Percentiles rank a stretch among this genome's conserved stretches.
phyloP scores from a whole-genome alignment of 2,888 invertebrate species.

The Frankliniella intonsa region DNA sequence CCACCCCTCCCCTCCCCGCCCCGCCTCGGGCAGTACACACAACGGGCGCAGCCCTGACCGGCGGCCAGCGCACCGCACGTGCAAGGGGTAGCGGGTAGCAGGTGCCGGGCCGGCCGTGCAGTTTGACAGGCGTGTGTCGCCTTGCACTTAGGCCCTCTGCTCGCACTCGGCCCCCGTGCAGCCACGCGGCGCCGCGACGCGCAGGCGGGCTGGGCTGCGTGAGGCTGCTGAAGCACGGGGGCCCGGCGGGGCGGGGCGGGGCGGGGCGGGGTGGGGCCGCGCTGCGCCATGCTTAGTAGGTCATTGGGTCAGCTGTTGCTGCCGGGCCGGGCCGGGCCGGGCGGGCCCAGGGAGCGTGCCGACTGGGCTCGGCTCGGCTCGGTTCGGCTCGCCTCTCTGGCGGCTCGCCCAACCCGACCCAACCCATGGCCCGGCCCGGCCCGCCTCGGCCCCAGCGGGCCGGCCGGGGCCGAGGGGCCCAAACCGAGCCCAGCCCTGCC shows the following conservation, averaged over 20 bases:
- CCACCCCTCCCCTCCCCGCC: neutral
- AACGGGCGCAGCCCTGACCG: too few relatives aligned
- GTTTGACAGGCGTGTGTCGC: too few relatives aligned
- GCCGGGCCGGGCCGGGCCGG: slow-evolving; percentile 10
- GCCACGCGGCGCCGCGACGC: too few relatives aligned
- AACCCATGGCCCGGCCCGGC: neutral
- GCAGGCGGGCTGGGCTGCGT: too few relatives aligned
- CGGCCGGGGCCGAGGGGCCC: too few relatives aligned
- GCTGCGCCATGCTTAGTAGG: slow-evolving; percentile 23
- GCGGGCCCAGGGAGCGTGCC: neutral
- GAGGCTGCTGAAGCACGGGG: neutral
- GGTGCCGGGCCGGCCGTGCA: too few relatives aligned
- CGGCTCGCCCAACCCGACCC: neutral
- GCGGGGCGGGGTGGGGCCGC: neutral
- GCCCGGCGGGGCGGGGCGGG: neutral
- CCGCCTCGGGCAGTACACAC: neutral
- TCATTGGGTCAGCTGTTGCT: slow-evolving; percentile 26
- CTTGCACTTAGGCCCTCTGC: too few relatives aligned
- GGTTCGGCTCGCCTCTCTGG: neutral
- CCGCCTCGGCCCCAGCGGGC: neutral
- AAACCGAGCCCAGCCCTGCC: neutral
- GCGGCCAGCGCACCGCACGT: too few relatives aligned
- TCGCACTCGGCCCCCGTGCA: too few relatives aligned
- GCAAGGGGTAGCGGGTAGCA: too few relatives aligned
- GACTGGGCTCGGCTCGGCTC: neutral